A percentile compares a stretch with the other conserved stretches of the same genome.
Conservation (phyloP, 2,797 vertebrate species). For the Brachymystax lenok region DNA sequence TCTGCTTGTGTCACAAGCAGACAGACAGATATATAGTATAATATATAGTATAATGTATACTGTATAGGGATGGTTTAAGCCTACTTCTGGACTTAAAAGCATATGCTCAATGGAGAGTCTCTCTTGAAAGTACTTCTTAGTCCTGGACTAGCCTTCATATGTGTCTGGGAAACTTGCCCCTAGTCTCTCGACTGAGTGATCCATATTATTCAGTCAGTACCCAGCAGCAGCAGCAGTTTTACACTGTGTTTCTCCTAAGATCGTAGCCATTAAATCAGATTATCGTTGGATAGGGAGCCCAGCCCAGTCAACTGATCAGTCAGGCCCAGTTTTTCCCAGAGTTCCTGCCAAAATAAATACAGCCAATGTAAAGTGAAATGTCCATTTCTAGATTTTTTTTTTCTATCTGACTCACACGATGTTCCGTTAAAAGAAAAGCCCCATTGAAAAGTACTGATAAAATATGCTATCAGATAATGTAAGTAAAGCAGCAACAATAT, state of each 20-base stretch:
- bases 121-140: no score
- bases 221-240: background rate
- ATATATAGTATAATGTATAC: no score
- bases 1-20: no score
- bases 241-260: conserved; percentile 16
- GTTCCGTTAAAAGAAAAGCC: background rate
- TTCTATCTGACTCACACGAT: background rate
- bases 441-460: background rate
- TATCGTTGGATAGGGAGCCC: background rate
- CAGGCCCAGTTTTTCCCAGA: background rate
- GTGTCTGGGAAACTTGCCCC: background rate
- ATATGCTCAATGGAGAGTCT: no score
- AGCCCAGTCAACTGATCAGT: background rate
- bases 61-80: no score
- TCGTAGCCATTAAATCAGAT: background rate
- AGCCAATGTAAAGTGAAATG: background rate
- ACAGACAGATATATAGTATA: no score
- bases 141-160: no score
- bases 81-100: no score
- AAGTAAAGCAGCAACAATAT: background rate
- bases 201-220: no score
- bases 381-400: background rate
- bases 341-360: background rate
- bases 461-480: no score
- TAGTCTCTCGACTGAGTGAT: background rate